phyloP scores from a whole-genome alignment of 2,888 invertebrate species.

The Uropetala carovei region DNA sequence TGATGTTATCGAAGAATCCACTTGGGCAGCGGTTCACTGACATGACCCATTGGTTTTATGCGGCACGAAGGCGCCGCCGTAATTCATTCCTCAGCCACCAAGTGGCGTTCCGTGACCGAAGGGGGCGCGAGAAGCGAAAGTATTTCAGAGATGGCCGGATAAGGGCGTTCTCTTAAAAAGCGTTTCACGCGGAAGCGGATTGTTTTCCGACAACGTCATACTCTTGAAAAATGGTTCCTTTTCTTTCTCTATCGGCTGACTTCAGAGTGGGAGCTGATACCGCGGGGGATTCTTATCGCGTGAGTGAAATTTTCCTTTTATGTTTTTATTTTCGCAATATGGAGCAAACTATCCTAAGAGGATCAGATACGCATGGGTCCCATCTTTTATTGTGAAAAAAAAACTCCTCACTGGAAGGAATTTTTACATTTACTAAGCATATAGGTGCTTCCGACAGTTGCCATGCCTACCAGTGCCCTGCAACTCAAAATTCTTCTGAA shows the following conservation, averaged over 20 bases:
- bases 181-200: constrained; percentile 15
- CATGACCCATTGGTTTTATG: not conserved
- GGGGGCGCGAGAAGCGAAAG: not conserved
- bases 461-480: too few species aligned
- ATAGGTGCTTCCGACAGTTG: too few species aligned
- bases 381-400: too few species aligned
- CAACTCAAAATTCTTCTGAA: too few species aligned
- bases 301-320: too few species aligned
- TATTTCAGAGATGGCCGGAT: not conserved
- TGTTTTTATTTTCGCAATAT: too few species aligned
- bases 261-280: too few species aligned
- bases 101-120: not conserved
- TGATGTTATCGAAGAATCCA: not conserved
- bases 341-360: too few species aligned
- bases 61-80: not conserved
- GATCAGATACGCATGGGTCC: too few species aligned
- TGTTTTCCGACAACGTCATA: not conserved
- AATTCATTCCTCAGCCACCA: not conserved
- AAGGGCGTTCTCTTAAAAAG: not conserved
- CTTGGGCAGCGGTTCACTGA: not conserved
- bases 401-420: too few species aligned
- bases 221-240: not conserved
- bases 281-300: too few species aligned
- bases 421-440: too few species aligned
- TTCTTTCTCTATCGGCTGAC: not conserved